phyloP scores from a whole-genome alignment of 2,113 vertebrate genomes.

The Lanius collurio region DNA sequence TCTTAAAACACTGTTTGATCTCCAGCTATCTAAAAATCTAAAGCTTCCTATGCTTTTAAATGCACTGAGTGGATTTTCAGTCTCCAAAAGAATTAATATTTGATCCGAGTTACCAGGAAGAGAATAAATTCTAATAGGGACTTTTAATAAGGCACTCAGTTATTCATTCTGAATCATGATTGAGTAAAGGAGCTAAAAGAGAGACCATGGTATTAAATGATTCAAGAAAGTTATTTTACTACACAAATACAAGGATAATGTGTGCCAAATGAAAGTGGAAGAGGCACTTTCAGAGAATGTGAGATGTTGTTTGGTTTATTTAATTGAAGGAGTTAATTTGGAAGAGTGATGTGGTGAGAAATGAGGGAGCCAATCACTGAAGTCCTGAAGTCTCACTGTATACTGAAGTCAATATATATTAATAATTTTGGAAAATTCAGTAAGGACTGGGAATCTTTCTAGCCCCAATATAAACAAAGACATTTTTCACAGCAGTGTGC shows the following conservation, averaged over 20 bases:
- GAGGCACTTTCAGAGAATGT: background rate
- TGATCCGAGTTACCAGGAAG: background rate
- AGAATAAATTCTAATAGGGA: background rate
- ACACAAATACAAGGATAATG: background rate
- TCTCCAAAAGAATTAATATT: slow-evolving; percentile 14
- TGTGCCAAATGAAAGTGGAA: background rate
- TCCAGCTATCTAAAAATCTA: background rate
- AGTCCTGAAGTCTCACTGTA: background rate
- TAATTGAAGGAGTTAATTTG: background rate
- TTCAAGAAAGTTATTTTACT: background rate
- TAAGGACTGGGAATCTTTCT: background rate
- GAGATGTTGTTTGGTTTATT: background rate
- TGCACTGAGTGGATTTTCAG: background rate
- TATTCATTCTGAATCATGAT: background rate
- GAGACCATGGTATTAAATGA: background rate
- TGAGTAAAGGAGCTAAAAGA: background rate
- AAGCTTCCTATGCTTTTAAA: background rate
- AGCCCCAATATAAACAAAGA: background rate
- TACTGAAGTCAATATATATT: background rate
- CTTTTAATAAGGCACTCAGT: background rate
- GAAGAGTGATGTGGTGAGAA: background rate
- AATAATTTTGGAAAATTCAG: background rate
- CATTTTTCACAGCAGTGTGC: background rate
- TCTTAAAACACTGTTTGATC: background rate
- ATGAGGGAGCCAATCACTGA: background rate